phyloP scores from a whole-genome alignment of 2,888 invertebrate genomes.

The Gortyna flavago region DNA sequence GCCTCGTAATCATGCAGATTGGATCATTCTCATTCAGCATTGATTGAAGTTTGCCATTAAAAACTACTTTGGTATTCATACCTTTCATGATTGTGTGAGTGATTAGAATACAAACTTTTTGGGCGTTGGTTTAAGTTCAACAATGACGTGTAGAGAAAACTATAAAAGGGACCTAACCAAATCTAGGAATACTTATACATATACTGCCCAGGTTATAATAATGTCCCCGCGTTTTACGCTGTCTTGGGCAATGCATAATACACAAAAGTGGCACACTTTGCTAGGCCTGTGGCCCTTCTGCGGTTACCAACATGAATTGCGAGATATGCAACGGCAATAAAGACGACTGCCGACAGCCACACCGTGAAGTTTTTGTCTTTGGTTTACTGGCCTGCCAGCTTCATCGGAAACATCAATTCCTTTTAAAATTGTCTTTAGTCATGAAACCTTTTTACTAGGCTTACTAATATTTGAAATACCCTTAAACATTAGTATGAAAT shows the following conservation, averaged over 20 bases:
- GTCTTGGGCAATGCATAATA: slow-evolving; percentile 2
- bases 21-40: slow-evolving; percentile 50
- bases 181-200: not conserved
- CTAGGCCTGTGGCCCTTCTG: slow-evolving; percentile 10
- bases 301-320: slow-evolving; percentile 9
- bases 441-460: not conserved
- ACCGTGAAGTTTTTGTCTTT: not conserved
- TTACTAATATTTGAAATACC: not conserved
- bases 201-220: not conserved
- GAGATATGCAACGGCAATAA: slow-evolving; percentile 3
- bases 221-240: not conserved
- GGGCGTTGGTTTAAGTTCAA: slow-evolving; percentile 7
- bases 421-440: not conserved
- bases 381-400: not conserved
- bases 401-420: not conserved
- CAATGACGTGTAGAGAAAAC: not conserved
- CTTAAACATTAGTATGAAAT: not conserved
- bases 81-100: slow-evolving; percentile 27
- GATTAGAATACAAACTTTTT: slow-evolving; percentile 25
- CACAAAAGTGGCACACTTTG: slow-evolving; percentile 11
- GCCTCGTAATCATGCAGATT: slow-evolving; percentile 56
- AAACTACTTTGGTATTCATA: slow-evolving; percentile 36
- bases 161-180: not conserved
- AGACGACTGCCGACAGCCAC: not conserved
- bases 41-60: slow-evolving; percentile 49